Evolutionary conservation across 2,888 invertebrate genomes (phyloP), one percentile per base, ranked within the genome.

Genomic region (Tetragnatha montana): DNA sequence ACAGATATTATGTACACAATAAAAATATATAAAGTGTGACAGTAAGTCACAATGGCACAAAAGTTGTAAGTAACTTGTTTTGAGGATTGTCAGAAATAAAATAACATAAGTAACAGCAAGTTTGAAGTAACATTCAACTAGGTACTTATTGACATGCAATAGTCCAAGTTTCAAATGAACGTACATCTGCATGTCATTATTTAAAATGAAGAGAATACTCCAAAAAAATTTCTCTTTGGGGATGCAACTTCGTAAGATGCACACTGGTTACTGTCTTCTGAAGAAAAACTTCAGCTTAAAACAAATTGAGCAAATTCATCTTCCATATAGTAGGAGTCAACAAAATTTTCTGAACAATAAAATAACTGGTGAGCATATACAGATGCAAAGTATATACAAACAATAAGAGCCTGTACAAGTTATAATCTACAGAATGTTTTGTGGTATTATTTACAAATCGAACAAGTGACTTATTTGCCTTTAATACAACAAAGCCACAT

Each of bases 41-140:
- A 75, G n/a, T 49, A 12, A 75, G 87, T 87, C 87, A 90, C 84
- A 84, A 90, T 90, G 90, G 90, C 90, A 90, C 90, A 90, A 83
- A 90, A 60, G 49, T 79, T 73, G 80, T 90, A 90, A 87, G 90
- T 87, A 87, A 80, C 90, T 90, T 90, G 71, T 21, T 84, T 69
- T 49, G 80, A 69, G 75, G 73, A 79, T 74, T 73, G 68, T 84
- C 81, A 60, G 73, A 81, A 50, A 84, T 60, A 89, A 35, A 89
- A 89, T 60, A 78, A 51, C 47, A 86, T 49, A 82, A 60, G 51
- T 71, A 51, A 83, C 35, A 50, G 80, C 70, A 79, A 81, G 84
- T 87, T 86, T 60, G 70, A 86, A 69, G 60, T 75, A 80, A 51
- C 47, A 82, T 80, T 80, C 51, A 78, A 74, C 71, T 81, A 81